These are phyloP conservation scores for Diglossa cyanea DNA, from an alignment of 2,797 vertebrate species.

Conservation along the genomic window DNA sequence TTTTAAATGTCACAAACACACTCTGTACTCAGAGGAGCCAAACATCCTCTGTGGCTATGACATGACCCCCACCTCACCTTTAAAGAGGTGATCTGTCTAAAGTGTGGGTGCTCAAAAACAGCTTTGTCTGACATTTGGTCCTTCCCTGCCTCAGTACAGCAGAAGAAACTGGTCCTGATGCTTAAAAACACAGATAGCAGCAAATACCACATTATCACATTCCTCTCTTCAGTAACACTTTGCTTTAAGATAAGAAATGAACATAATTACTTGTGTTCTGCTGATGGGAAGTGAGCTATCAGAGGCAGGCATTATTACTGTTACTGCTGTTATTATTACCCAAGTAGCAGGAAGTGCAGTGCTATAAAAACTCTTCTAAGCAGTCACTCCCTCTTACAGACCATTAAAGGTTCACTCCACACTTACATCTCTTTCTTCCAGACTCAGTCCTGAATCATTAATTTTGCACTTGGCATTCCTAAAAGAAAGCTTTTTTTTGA, in stretches of 20 bases:
- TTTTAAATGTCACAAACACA: background rate
- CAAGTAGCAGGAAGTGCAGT: conserved; percentile 17
- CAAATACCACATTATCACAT: background rate
- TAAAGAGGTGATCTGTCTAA: background rate
- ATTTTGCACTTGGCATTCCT: conserved; percentile 31
- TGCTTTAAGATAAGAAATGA: conserved; percentile 5
- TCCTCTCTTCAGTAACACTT: background rate
- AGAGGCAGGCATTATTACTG: background rate
- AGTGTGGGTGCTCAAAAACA: background rate
- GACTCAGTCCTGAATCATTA: conserved; percentile 5
- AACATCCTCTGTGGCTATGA: background rate
- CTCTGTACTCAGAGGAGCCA: background rate
- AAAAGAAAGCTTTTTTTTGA: conserved; percentile 10
- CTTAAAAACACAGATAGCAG: background rate
- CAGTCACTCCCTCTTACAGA: conserved; percentile 3
- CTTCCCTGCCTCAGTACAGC: background rate
- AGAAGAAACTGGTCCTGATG: background rate
- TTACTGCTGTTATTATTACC: conserved; percentile 15
- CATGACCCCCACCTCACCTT: background rate
- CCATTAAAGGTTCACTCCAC: conserved; percentile 42
- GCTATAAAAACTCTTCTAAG: conserved; percentile 26
- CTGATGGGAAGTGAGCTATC: conserved; percentile 19
- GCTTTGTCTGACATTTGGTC: background rate
- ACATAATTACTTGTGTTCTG: background rate
- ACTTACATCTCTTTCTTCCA: conserved; percentile 12